A percentile compares a stretch with the other conserved stretches of the same genome.
Evolutionary conservation across 2,797 vertebrate genomes (phyloP).

Genomic region (Benthosema pterotum): DNA sequence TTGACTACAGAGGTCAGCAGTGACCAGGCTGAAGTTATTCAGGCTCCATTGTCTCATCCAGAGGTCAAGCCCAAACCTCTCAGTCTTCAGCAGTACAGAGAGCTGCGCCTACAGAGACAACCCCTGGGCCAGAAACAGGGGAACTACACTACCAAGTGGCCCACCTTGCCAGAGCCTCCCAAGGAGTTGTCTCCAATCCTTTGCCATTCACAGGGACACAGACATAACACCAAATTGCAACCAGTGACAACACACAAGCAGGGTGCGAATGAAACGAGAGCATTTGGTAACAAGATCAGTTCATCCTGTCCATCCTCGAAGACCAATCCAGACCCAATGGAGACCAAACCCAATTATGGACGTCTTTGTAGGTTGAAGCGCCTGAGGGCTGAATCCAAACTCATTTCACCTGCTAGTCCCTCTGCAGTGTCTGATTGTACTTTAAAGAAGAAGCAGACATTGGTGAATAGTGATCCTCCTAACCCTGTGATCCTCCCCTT

Average conservation of each 20-base stretch:
- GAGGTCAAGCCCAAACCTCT: slow-evolving; percentile 84
- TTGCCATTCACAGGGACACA: slow-evolving; percentile 78
- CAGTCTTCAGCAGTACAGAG: slow-evolving; percentile 91
- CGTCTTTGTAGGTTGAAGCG: slow-evolving; percentile 14
- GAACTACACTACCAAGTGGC: slow-evolving; percentile 86
- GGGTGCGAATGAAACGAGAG: background rate
- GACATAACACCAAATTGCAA: slow-evolving; percentile 1
- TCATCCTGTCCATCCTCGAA: background rate
- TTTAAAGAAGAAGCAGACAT: slow-evolving; percentile 35
- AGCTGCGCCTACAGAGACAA: slow-evolving; percentile 82
- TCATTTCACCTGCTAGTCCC: slow-evolving; percentile 17
- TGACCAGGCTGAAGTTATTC: background rate
- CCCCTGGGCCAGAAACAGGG: slow-evolving; percentile 60
- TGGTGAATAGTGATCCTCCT: slow-evolving; percentile 68
- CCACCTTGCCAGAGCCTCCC: slow-evolving; percentile 84
- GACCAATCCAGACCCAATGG: background rate
- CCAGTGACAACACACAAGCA: background rate
- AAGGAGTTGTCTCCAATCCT: slow-evolving; percentile 87
- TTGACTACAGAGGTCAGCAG: slow-evolving; percentile 12
- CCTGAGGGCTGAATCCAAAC: slow-evolving; percentile 21
- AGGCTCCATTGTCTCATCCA: slow-evolving; percentile 11
- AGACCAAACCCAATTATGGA: slow-evolving; percentile 14
- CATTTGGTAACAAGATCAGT: background rate
- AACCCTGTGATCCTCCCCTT: slow-evolving; percentile 70
- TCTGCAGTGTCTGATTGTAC: background rate